Base-by-base conservation (phyloP, 2,888 invertebrate genomes). In the Exocentrus adspersus region DNA sequence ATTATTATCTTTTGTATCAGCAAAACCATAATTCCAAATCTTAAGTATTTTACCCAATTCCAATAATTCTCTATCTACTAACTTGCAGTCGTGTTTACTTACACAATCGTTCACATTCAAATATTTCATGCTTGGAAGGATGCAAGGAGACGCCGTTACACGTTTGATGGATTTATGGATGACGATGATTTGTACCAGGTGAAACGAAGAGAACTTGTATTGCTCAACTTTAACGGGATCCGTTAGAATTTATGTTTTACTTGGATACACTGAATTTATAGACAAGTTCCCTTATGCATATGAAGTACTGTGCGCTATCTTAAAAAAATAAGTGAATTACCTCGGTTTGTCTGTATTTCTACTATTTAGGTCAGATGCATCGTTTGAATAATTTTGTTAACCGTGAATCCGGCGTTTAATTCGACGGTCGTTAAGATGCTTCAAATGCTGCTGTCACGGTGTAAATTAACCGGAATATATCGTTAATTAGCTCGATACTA, bases 401-500 rank as follows among this genome's bases (percentile, higher is more conserved):
- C 19, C 62, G 65, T 70, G 68, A 70, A 70, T 70, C 62, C 54
- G 4, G 54, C 60, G 69, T 67, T 70, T 70, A 70, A 70, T 68
- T 64, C 62, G 70, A 70, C 68, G 68, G n/a, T 63, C 68, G 67
- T 69, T 70, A 70, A 65, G 70, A 67, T 61, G 62, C 67, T 61
- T 67, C 63, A 65, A 65, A 67, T 64, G 63, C 42, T 60, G 45
- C 61, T 67, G 63, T 65, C 59, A n/a, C 43, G 51, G 60, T 50
- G 68, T 69, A 70, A 70, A 70, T 70, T 63, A 58, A 59, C 65
- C 63, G 21, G 60, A 67, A 70, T 65, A 67, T 70, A 70, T 70
- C 58, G 68, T 67, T 69, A 69, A 71, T 71, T 69, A 69, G 67
- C 69, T 62, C 64, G 69, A 69, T 69, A 61, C 67, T 66, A 62